phyloP scores from a whole-genome alignment of 2,888 invertebrate genomes.

The Polia nebulosa region DNA sequence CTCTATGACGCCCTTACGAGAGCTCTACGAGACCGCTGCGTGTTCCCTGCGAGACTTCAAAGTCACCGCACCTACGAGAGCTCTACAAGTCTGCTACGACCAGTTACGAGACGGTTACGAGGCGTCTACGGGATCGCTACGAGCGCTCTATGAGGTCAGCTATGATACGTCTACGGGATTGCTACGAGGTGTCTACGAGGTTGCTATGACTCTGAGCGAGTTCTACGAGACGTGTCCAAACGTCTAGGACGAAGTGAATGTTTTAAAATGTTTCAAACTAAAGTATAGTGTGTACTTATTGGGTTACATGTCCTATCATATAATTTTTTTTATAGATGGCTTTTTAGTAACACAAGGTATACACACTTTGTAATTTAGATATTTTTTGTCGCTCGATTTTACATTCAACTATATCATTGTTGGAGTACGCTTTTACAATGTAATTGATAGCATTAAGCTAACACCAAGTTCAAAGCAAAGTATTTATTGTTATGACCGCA shows the following conservation, averaged over 20 bases:
- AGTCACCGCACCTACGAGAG: background rate
- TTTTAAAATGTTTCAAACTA: background rate
- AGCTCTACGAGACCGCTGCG: background rate
- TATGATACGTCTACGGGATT: background rate
- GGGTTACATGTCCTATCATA: background rate
- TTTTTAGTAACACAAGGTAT: background rate
- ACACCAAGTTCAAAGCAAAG: background rate
- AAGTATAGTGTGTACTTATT: too few relatives aligned
- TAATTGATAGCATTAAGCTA: background rate
- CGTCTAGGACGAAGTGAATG: background rate
- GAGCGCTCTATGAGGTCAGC: too few relatives aligned
- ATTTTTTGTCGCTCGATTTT: background rate
- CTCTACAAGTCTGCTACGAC: background rate
- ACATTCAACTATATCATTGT: background rate
- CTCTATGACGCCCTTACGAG: background rate
- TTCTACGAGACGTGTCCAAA: background rate
- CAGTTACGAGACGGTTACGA: background rate
- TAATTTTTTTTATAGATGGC: background rate
- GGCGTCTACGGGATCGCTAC: background rate
- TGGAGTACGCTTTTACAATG: background rate
- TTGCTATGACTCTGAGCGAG: background rate
- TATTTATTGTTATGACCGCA: slow-evolving; percentile 41
- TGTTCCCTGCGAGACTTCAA: too few relatives aligned
- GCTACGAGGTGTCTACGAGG: background rate
- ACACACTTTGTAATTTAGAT: background rate